Base-by-base conservation (phyloP, 2,888 invertebrate species). In the Rhagonycha lutea region DNA sequence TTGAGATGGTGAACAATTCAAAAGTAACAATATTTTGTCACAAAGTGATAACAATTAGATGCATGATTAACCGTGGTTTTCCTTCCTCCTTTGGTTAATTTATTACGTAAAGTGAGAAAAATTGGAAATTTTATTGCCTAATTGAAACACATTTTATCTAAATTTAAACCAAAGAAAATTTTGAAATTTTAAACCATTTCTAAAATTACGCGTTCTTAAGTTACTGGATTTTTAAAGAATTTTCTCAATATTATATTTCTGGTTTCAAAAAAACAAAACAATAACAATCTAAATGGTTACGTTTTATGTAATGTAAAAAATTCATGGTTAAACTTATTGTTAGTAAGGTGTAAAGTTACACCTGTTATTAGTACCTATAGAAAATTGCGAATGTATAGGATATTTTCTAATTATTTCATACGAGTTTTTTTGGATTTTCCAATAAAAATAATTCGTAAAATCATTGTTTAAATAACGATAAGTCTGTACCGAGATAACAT, bases 401-500 rank as follows among this genome's bases (percentile, higher is more conserved):
- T 47, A 47, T 47, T 47, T 47, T 47, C n/a, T 47, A 47, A 47
- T 47, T 47, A 47, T n/a, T 47, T 32, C n/a, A 2, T 47, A 47
- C 7, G 5, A 47, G 12, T 2, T 62, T 62, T 62, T 62, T 62
- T 62, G 62, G 11, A 18, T 18, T 7, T 62, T 62, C 23, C 23
- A 18, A 62, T 18, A 62, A n/a, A 62, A 62, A 62, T 23, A 62
- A 47, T 47, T 47, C n/a, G n/a, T 26, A 65, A 65, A 65, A 65
- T 65, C 26, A 47, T 65, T 65, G 65, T 65, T 72, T 72, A 11
- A 72, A 32, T 10, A 72, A 26, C 24, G 71, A 72, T 72, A 72
- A 72, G 71, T 60, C 8, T 26, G 10, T 72, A 29, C 3, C 14
- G 1, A 32, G 63, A 70, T 63, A 32, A 70, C 63, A 70, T 2